phyloP scores from a whole-genome alignment of 2,888 invertebrate genomes.

The Lacanobia oleracea region DNA sequence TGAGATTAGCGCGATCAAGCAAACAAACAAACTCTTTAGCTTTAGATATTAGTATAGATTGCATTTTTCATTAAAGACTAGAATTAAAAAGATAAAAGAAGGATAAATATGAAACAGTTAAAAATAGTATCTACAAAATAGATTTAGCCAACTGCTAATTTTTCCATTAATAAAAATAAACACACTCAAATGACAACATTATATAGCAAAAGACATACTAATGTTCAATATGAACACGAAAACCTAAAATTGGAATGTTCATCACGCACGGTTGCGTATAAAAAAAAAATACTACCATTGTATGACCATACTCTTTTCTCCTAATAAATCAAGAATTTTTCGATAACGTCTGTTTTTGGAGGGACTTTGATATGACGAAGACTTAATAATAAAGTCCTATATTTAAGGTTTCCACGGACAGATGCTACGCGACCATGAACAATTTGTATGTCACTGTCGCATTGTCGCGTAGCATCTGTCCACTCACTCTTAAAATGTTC shows the following conservation, averaged over 20 bases:
- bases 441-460: background rate
- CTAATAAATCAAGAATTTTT: conserved; percentile 4
- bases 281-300: conserved; percentile 6
- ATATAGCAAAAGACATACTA: background rate
- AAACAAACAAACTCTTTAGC: too few relatives aligned
- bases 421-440: background rate
- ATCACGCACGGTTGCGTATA: background rate
- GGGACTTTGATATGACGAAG: conserved; percentile 27
- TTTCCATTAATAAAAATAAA: background rate
- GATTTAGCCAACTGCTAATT: background rate
- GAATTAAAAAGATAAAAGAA: conserved; percentile 20
- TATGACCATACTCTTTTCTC: conserved; percentile 7
- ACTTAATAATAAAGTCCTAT: background rate
- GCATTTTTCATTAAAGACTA: conserved; percentile 40
- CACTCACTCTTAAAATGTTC: background rate
- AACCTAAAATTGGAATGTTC: conserved; percentile 24
- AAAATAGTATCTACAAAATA: background rate
- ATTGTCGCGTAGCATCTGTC: background rate
- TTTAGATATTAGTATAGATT: too few relatives aligned
- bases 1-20: too few relatives aligned
- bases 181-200: background rate
- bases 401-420: background rate
- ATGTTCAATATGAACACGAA: conserved; percentile 30
- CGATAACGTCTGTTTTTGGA: conserved; percentile 47
- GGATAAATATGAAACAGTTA: background rate